Evolutionary conservation across 1,140 invertebrate genomes (phyloP).

Genomic region (Trichoplusia ni): DNA sequence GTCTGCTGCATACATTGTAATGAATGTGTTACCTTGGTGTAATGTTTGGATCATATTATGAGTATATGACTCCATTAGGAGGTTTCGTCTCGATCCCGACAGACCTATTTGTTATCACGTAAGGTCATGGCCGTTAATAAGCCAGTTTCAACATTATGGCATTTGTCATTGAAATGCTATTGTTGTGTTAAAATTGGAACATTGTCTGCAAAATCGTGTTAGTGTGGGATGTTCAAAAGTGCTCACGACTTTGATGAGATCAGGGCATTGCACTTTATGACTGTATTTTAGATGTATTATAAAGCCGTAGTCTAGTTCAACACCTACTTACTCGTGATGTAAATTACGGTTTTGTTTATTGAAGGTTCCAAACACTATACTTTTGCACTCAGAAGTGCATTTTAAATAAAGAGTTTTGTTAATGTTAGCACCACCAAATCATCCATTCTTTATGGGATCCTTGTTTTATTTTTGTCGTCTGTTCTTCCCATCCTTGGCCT

Average conservation of each 20-base stretch:
- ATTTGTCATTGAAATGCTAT: slow-evolving; percentile 34
- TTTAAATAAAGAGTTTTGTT: no score
- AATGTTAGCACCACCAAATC: no score
- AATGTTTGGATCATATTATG: slow-evolving; percentile 38
- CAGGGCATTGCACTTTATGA: slow-evolving; percentile 10
- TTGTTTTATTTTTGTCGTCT: no score
- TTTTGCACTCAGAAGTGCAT: no score
- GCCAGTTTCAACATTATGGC: slow-evolving; percentile 34
- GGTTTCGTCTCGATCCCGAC: slow-evolving; percentile 45
- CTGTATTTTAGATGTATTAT: neutral
- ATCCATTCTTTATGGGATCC: no score
- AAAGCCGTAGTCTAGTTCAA: neutral
- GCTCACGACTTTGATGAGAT: slow-evolving; percentile 1
- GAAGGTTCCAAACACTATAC: no score
- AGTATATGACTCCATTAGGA: slow-evolving; percentile 49
- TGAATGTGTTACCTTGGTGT: slow-evolving; percentile 57
- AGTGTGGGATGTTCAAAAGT: neutral
- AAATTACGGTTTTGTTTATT: no score
- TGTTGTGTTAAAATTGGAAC: slow-evolving; percentile 38
- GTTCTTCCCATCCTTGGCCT: no score
- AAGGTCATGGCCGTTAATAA: slow-evolving; percentile 53
- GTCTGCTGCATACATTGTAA: slow-evolving; percentile 44
- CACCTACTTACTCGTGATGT: no score
- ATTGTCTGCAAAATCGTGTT: slow-evolving; percentile 6
- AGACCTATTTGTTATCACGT: slow-evolving; percentile 59